These are phyloP conservation scores for Ips typographus DNA, from an alignment of 1,140 invertebrate genomes.

Conservation along the genomic window DNA sequence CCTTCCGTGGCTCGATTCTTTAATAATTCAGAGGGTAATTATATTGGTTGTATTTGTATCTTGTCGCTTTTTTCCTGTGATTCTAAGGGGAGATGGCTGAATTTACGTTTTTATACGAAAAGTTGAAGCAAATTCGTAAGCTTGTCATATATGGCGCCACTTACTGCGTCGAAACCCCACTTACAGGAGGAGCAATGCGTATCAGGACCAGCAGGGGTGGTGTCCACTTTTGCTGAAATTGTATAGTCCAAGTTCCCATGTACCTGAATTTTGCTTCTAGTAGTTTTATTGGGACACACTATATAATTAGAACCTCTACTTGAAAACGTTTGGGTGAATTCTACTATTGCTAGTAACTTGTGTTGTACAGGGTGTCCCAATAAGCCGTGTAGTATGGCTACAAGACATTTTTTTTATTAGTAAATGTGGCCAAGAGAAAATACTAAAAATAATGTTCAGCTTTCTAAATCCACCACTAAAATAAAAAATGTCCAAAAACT, in stretches of 20 bases:
- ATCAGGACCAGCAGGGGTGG: constrained; percentile 7
- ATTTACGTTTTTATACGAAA: too few species aligned
- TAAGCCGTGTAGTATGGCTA: too few species aligned
- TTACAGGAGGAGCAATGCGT: constrained; percentile 16
- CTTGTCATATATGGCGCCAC: constrained; percentile 40
- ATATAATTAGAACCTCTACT: background rate
- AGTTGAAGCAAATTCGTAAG: background rate
- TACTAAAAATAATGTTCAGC: too few species aligned
- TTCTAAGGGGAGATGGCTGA: too few species aligned
- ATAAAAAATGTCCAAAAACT: too few species aligned
- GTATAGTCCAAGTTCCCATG: background rate
- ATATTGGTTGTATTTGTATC: background rate
- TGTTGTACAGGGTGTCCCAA: background rate
- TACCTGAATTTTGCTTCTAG: background rate
- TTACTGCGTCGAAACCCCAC: constrained; percentile 40
- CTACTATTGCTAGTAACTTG: background rate
- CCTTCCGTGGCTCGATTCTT: constrained; percentile 8
- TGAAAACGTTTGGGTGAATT: background rate
- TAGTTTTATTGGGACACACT: too few species aligned
- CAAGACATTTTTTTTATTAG: too few species aligned
- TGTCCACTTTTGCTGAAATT: background rate
- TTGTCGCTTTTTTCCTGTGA: too few species aligned
- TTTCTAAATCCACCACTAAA: too few species aligned
- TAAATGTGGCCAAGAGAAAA: too few species aligned
- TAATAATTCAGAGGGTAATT: constrained; percentile 14